These are phyloP conservation scores for Caenorhabditis sp. DNA, from an alignment of 2,888 invertebrate species.

Conservation along the genomic window DNA sequence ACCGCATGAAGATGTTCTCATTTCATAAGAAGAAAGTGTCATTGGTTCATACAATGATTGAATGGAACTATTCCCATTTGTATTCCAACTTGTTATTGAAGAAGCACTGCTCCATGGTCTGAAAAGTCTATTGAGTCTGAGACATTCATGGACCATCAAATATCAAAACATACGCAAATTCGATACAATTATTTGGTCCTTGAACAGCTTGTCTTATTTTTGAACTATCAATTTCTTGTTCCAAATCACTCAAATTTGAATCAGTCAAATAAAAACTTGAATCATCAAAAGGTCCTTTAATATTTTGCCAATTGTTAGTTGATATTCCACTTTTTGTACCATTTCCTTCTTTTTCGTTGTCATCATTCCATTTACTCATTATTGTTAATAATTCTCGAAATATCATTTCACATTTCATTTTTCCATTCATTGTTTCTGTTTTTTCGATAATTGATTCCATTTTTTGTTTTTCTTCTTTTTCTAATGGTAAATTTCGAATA, in stretches of 20 bases:
- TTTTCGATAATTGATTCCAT: not conserved
- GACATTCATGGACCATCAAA: not conserved
- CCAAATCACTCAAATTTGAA: not conserved
- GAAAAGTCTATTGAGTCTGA: not conserved
- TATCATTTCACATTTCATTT: not conserved
- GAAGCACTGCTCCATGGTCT: not conserved
- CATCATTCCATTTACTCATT: not conserved
- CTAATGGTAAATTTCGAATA: not conserved
- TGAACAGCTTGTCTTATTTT: not conserved
- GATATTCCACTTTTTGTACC: not conserved
- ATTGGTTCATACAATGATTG: not conserved
- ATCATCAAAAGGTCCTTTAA: not conserved
- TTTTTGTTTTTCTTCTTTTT: not conserved
- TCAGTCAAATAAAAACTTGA: not conserved
- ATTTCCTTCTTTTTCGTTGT: no score
- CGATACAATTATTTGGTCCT: not conserved
- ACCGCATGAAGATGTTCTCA: not conserved
- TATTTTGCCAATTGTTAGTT: not conserved
- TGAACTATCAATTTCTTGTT: not conserved
- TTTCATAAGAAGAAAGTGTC: not conserved
- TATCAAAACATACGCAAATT: not conserved
- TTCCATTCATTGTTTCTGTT: not conserved
- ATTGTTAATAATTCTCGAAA: not conserved
- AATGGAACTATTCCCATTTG: not conserved
- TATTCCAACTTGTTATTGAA: not conserved